Evolutionary conservation across 2,797 vertebrate genomes (phyloP).

Genomic region (Meriones psammophilus): DNA sequence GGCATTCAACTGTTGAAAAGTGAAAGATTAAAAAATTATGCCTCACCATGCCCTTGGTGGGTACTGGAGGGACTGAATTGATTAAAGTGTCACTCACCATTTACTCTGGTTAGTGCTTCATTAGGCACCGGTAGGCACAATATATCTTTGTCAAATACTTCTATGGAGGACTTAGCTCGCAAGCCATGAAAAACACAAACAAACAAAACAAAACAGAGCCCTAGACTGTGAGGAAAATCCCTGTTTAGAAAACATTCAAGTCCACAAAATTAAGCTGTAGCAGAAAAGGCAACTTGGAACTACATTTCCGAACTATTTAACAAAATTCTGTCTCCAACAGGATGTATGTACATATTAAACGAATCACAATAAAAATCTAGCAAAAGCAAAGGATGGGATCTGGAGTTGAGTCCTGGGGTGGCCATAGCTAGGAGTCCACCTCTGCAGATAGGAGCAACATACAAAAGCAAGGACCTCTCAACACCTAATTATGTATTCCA

Average conservation of each 20-base stretch:
- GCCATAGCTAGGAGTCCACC: neutral
- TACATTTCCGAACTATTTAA: conserved; percentile 53
- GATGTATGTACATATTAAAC: neutral
- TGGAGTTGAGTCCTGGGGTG: neutral
- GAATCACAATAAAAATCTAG: conserved; percentile 50
- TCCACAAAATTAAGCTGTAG: neutral
- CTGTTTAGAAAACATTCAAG: conserved; percentile 52
- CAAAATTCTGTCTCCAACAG: conserved; percentile 25
- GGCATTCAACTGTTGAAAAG: conserved; percentile 79
- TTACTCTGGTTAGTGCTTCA: conserved; percentile 87
- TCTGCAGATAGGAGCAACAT: neutral
- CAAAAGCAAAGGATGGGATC: neutral
- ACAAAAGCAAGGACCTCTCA: neutral
- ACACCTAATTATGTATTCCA: neutral
- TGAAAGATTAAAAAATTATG: conserved; percentile 87
- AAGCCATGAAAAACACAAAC: conserved; percentile 3
- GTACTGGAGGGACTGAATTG: conserved; percentile 84
- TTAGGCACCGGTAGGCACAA: conserved; percentile 87
- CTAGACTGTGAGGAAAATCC: conserved; percentile 58
- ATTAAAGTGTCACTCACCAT: conserved; percentile 90
- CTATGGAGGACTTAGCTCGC: conserved; percentile 68
- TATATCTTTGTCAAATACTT: conserved; percentile 88
- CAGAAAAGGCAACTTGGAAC: neutral
- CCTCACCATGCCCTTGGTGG: conserved; percentile 85
- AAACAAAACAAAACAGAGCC: conserved; percentile 38